Evolutionary conservation across 2,888 invertebrate species (phyloP), one percentile per base, ranked within the genome.

Genomic region (Oegoconia quadripuncta): DNA sequence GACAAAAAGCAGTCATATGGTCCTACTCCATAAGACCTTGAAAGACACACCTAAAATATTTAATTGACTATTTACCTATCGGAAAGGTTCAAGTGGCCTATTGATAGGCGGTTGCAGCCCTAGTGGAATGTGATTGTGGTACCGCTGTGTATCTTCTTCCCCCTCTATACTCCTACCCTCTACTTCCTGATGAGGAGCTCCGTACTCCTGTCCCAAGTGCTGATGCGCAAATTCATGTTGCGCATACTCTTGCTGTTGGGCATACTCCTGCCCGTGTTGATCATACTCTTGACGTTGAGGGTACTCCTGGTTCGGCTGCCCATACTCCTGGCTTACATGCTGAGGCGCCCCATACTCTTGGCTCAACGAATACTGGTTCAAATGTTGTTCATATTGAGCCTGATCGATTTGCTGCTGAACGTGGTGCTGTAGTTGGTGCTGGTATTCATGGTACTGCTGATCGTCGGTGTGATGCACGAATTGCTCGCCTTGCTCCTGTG

Each of bases 71-170:
- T n/a, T n/a, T 14, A 42, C 50, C 48, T 80, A 86, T 52, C 69
- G 74, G 63, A 87, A 87, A 50, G 84, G 70, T 28, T 86, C 87
- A n/a, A 82, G 70, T 3, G 86, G 81, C 22, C 82, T 67, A 49
- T 86, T 80, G 23, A 83, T 67, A 3, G 87, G 87, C n/a, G 73
- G 78, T 59, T 86, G 84, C 18, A 84, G 67, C 5, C 75, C 78
- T 11, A 82, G 62, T 0, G 88, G 87, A 42, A 88, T 84, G 58
- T 87, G 88, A 49, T 87, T 84, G 50, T 79, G 81, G 52, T 58
- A 88, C 32, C 64, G 60, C 46, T 76, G 75, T 12, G 61, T 61
- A 0, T 42, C 49, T 3, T 47, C 54, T 1, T 49, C 55, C 20
- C 55, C 64, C 9, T 56, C 64, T 31, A 76, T 76, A 3, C 66